Evolutionary conservation across 1,140 invertebrate species (phyloP).

Genomic region (Battus philenor): DNA sequence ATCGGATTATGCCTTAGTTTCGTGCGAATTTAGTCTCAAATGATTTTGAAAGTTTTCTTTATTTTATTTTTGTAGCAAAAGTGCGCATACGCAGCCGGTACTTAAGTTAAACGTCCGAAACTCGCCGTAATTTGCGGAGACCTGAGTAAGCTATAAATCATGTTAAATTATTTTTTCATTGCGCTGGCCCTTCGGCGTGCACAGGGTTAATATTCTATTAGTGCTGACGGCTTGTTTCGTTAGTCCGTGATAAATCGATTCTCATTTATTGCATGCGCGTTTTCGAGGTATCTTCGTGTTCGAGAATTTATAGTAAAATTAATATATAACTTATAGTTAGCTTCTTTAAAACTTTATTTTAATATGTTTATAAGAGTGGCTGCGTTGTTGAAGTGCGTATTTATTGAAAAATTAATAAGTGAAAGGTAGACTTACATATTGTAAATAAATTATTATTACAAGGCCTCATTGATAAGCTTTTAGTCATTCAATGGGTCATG

Average conservation of each 20-base stretch:
- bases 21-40: slow-evolving; percentile 33
- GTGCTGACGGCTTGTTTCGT: slow-evolving; percentile 33
- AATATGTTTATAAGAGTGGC: too few relatives aligned
- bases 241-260: slow-evolving; percentile 30
- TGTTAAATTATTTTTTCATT: slow-evolving; percentile 69
- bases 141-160: slow-evolving; percentile 72
- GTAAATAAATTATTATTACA: too few relatives aligned
- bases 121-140: slow-evolving; percentile 51
- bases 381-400: too few relatives aligned
- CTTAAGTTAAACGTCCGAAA: slow-evolving; percentile 69
- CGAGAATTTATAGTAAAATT: too few relatives aligned
- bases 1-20: slow-evolving; percentile 24
- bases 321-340: too few relatives aligned
- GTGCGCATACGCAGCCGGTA: slow-evolving; percentile 49
- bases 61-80: slow-evolving; percentile 39
- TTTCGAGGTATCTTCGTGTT: too few relatives aligned
- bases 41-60: slow-evolving; percentile 23
- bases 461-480: too few relatives aligned
- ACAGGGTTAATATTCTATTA: slow-evolving; percentile 60
- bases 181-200: slow-evolving; percentile 21
- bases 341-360: too few relatives aligned
- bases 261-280: too few relatives aligned
- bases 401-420: too few relatives aligned
- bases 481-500: too few relatives aligned
- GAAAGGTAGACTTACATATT: too few relatives aligned